Conservation (phyloP, 1,140 invertebrate genomes). For the Pristionchus pacificus region DNA sequence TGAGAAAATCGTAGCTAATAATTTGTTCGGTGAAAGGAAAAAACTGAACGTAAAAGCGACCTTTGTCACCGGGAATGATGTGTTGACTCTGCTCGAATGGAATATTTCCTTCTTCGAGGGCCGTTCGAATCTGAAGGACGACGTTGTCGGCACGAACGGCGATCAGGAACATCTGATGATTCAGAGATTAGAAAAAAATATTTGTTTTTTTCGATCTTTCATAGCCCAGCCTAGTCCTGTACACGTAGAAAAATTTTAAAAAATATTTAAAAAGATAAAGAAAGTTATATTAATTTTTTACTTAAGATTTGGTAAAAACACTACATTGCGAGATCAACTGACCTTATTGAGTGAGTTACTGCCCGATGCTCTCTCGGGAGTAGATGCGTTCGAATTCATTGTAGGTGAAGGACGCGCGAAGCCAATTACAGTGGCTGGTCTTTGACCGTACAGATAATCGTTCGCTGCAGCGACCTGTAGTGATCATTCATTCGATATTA, state of each 20-base stretch:
- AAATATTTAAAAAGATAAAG: too few species aligned
- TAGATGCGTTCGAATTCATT: constrained; percentile 19
- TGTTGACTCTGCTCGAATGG: background rate
- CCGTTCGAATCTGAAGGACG: background rate
- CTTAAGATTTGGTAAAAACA: background rate
- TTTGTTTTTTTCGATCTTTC: too few species aligned
- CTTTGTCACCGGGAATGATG: background rate
- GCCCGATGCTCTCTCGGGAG: constrained; percentile 21
- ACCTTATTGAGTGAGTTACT: constrained; percentile 1
- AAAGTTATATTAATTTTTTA: too few species aligned
- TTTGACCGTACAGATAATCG: constrained; percentile 40
- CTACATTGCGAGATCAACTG: background rate
- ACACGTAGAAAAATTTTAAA: too few species aligned
- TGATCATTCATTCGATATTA: constrained; percentile 44
- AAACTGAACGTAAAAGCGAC: background rate
- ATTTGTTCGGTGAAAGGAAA: constrained; percentile 7
- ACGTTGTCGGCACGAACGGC: background rate
- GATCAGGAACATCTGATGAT: background rate
- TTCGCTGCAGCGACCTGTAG: constrained; percentile 30
- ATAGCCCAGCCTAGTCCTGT: too few species aligned
- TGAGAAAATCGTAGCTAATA: background rate
- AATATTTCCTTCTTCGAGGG: background rate
- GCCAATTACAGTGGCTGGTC: constrained; percentile 54
- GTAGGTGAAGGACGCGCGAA: constrained; percentile 43
- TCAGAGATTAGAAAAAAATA: too few species aligned